A percentile compares a stretch with the other conserved stretches of the same genome.
Conservation (phyloP, 2,113 vertebrate species). For the Nothobranchius furzeri region DNA sequence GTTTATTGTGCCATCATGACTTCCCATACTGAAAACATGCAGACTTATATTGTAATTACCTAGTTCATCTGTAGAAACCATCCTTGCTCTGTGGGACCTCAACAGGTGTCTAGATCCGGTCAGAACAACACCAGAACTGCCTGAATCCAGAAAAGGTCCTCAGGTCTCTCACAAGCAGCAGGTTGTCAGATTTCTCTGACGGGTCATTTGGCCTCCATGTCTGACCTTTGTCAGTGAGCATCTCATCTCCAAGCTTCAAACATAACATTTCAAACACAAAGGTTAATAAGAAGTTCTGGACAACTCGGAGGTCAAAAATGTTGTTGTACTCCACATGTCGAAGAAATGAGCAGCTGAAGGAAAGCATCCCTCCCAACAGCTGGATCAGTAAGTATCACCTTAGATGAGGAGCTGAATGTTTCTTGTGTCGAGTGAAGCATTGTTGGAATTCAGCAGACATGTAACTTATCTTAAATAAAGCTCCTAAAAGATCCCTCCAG, state of each 20-base stretch:
- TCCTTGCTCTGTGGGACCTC: too few species aligned
- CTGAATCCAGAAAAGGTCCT: slow-evolving; percentile 25
- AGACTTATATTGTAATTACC: background rate
- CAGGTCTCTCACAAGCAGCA: slow-evolving; percentile 13
- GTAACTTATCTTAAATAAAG: background rate
- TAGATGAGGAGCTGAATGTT: slow-evolving; percentile 3
- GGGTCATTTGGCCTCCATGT: slow-evolving; percentile 42
- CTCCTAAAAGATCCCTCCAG: slow-evolving; percentile 12
- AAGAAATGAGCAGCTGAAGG: slow-evolving; percentile 29
- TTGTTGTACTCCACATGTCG: background rate
- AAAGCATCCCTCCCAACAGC: background rate
- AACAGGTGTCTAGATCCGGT: background rate
- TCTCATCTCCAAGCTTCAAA: slow-evolving; percentile 49
- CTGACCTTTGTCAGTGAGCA: slow-evolving; percentile 73
- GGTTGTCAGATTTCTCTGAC: slow-evolving; percentile 51
- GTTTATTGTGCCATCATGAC: too few species aligned
- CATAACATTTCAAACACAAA: slow-evolving; percentile 76
- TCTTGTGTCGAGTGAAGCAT: background rate
- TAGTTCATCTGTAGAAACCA: background rate
- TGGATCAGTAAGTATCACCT: background rate
- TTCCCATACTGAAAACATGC: background rate
- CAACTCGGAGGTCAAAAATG: slow-evolving; percentile 68
- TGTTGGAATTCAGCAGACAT: background rate
- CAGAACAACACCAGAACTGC: background rate
- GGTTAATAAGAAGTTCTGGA: slow-evolving; percentile 68